Evolutionary conservation across 2,888 invertebrate species (phyloP), one percentile per base, ranked within the genome.

Genomic region (Phengaris arion): DNA sequence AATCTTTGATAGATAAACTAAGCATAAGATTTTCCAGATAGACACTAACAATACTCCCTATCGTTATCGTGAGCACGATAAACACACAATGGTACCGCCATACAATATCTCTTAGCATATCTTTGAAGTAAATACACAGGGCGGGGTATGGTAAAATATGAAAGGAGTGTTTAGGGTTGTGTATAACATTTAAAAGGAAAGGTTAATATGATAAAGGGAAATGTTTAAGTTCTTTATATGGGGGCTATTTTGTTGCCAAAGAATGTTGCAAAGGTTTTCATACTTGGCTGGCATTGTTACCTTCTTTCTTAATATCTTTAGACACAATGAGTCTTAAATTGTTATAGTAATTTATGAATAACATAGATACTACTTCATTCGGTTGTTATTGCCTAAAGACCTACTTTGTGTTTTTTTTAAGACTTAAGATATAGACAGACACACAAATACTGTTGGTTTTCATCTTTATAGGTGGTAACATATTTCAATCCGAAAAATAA

Each of bases 21-120:
- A 45, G 35, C 64, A 35, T 64, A 6, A 45, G 35, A 64, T 64
- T 64, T 64, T 64, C 10, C 35, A 35, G 64, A 6, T 35, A 35
- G 35, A 35, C 10, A 64, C 35, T 15, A 59, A 15, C 22, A 12
- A 35, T 6, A 51, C 74, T 74, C 57, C 74, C 75, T 51, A 74
- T 76, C 76, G 74, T 77, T 79, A 78, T 79, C 77, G 77, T 77
- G 77, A 77, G 76, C 15, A 69, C 68, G 77, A 79, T 79, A 78
- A 77, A 79, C 74, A 74, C 77, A 79, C 79, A 79, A 79, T 79
- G 78, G 77, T 77, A 78, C 64, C 76, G 57, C 74, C 77, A 78
- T 79, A 78, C 64, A 79, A 78, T 78, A 79, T 79, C 75, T 77
- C 75, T 77, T 74, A 79, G 78, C 77, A 77, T 79, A 79, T 79